Evolutionary conservation across 2,888 invertebrate genomes (phyloP), one percentile per base, ranked within the genome.

Genomic region (Agriopis marginaria): DNA sequence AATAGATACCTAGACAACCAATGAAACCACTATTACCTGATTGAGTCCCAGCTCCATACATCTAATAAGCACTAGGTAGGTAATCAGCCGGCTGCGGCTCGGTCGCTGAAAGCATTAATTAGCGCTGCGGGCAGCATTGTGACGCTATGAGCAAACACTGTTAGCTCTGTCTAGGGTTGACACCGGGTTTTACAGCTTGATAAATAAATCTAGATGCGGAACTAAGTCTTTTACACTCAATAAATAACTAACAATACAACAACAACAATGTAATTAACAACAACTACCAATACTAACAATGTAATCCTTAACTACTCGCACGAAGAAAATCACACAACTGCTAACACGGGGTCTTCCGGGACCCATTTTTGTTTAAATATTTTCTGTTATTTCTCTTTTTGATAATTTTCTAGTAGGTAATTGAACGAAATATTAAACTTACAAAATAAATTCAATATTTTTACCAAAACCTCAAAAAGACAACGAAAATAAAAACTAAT

Each of bases 111-210:
- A 84, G 81, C 80, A 84, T 86, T 88, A 89, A 89, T 87, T 89
- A 89, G 88, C 84, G 83, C 89, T 86, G 84, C 82, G 82, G 84
- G 80, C 85, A 79, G 85, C 79, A 92, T 92, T 92, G 92, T 92
- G 81, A 82, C 82, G 79, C 78, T 82, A 77, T 67, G 79, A 82
- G 81, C 81, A 92, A 93, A 93, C 90, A 82, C 89, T 88, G 91
- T 92, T 93, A 93, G 83, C 86, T 77, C 70, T 39, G 10, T 0
- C 11, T 82, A 88, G 90, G 92, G 92, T 69, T 91, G 86, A 0
- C 80, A 23, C 9, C 14, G 14, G 8, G 14, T 17, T 51, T 49
- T 3, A n/a, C n/a, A 49, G 7, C 7, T 42, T 42, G n/a, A n/a
- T n/a, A 7, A 7, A 49, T n/a, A 47, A 47, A 7, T 12, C 12